Evolutionary conservation across 1,140 invertebrate genomes (phyloP).

Genomic region (Oncopeltus fasciatus): DNA sequence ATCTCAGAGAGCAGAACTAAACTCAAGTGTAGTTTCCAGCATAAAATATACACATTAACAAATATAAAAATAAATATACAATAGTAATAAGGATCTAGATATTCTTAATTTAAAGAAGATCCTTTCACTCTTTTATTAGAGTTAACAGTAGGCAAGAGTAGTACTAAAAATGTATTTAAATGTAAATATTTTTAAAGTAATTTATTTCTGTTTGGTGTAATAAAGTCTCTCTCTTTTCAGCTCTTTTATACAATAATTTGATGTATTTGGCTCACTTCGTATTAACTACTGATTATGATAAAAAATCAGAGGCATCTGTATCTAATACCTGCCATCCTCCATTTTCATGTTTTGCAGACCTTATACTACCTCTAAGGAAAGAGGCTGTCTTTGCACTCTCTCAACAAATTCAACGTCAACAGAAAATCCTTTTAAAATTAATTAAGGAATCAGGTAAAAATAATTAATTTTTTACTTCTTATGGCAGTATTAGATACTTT

Average conservation of each 20-base stretch:
- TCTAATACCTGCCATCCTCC: background rate
- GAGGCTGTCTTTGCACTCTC: background rate
- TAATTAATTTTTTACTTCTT: too few species aligned
- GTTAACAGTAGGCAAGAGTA: background rate
- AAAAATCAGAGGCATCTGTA: slow-evolving; percentile 21
- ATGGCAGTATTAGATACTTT: too few species aligned
- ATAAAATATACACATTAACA: too few species aligned
- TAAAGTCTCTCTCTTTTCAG: background rate
- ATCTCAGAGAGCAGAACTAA: too few species aligned
- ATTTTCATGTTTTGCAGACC: background rate
- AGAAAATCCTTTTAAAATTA: background rate
- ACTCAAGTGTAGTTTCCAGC: too few species aligned
- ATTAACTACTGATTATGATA: background rate
- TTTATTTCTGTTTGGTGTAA: too few species aligned
- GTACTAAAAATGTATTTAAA: background rate
- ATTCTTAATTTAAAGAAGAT: too few species aligned
- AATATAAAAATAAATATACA: too few species aligned
- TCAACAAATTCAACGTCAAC: background rate
- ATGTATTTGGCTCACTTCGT: slow-evolving; percentile 11
- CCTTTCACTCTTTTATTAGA: too few species aligned
- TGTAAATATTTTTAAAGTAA: background rate
- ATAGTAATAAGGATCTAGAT: too few species aligned
- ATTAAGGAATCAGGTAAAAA: background rate
- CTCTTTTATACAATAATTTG: slow-evolving; percentile 15
- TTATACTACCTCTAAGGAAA: background rate